Percentiles rank a stretch among this genome's conserved stretches.
phyloP scores from a whole-genome alignment of 2,888 invertebrate genomes.

The Polylopha cassiicola region DNA sequence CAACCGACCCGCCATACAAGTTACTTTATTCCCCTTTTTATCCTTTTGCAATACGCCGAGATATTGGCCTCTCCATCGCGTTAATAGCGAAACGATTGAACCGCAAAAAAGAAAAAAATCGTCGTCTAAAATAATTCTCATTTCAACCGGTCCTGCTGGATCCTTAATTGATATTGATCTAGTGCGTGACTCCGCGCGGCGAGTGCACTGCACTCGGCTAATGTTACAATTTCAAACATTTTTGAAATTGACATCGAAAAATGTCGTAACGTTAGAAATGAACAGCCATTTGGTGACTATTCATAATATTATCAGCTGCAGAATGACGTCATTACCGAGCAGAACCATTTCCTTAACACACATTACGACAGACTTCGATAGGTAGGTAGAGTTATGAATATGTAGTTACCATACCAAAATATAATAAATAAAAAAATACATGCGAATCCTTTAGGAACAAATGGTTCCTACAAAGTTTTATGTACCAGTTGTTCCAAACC shows the following conservation, averaged over 20 bases:
- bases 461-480: no score
- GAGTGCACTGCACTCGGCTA: background rate
- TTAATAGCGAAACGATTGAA: slow-evolving; percentile 59
- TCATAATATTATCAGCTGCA: slow-evolving; percentile 42
- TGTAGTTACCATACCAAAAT: no score
- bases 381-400: no score
- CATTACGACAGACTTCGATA: slow-evolving; percentile 33
- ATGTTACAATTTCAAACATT: slow-evolving; percentile 6
- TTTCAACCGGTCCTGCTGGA: slow-evolving; percentile 21
- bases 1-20: slow-evolving; percentile 70
- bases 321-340: slow-evolving; percentile 46
- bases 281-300: slow-evolving; percentile 39
- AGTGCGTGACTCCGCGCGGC: slow-evolving; percentile 11
- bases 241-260: slow-evolving; percentile 7
- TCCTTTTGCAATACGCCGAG: slow-evolving; percentile 65
- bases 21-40: slow-evolving; percentile 70
- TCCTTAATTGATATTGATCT: slow-evolving; percentile 22
- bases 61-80: slow-evolving; percentile 54
- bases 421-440: no score
- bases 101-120: slow-evolving; percentile 32
- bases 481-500: background rate
- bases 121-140: slow-evolving; percentile 35
- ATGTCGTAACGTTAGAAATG: slow-evolving; percentile 22
- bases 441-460: no score
- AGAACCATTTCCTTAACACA: slow-evolving; percentile 38